A percentile compares a stretch with the other conserved stretches of the same genome.
phyloP scores from a whole-genome alignment of 2,888 invertebrate species.

The Macaria notata region DNA sequence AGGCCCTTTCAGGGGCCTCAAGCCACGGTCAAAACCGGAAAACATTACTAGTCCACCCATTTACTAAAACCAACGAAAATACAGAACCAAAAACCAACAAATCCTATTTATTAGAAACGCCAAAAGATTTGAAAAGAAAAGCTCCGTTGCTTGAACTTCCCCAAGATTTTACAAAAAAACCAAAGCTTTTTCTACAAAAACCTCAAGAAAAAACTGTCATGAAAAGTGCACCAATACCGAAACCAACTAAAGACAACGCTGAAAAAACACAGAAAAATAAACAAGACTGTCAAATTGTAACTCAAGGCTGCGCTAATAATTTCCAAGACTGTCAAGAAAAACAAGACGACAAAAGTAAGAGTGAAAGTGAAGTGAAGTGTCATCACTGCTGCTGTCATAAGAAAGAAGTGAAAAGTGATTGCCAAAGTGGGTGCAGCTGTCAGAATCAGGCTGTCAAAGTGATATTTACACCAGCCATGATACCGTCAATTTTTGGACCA shows the following conservation, averaged over 20 bases:
- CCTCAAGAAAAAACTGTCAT: neutral
- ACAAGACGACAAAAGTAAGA: constrained; percentile 16
- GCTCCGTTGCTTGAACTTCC: constrained; percentile 64
- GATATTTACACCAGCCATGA: constrained; percentile 71
- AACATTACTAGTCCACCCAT: constrained; percentile 66
- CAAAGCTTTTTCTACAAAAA: constrained; percentile 47
- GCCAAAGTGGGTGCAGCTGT: constrained; percentile 41
- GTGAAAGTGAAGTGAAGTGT: constrained; percentile 28
- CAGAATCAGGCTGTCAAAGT: constrained; percentile 61
- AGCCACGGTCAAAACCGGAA: constrained; percentile 41
- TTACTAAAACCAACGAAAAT: constrained; percentile 39
- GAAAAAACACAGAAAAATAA: constrained; percentile 2
- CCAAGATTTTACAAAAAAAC: constrained; percentile 55
- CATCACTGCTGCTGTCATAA: constrained; percentile 29
- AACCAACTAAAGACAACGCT: constrained; percentile 2
- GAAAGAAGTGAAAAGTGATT: constrained; percentile 28
- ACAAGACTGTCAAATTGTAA: constrained; percentile 5
- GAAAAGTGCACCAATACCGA: neutral
- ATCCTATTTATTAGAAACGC: constrained; percentile 65
- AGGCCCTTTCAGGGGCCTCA: constrained; percentile 70
- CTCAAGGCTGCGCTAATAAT: constrained; percentile 5
- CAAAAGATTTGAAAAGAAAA: constrained; percentile 64
- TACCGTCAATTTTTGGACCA: constrained; percentile 63
- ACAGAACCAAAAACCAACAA: constrained; percentile 43
- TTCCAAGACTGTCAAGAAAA: constrained; percentile 2